These are phyloP conservation scores for Sebastes vulpes DNA, from an alignment of 2,797 vertebrate genomes.

Conservation along the genomic window DNA sequence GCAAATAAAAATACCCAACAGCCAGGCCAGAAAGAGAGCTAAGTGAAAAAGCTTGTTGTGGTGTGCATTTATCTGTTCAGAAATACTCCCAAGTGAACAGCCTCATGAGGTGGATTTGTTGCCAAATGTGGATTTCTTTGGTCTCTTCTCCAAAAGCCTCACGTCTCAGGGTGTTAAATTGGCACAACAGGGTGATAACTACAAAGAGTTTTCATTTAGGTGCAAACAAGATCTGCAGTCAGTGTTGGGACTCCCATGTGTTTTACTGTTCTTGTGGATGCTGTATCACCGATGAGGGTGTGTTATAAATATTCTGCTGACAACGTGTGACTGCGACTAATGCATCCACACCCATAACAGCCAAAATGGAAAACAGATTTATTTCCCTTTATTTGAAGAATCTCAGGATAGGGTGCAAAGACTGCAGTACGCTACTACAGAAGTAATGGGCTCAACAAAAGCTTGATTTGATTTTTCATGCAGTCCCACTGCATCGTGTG, in stretches of 20 bases:
- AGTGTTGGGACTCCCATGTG: slow-evolving; percentile 19
- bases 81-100: slow-evolving; percentile 17
- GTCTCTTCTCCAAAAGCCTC: slow-evolving; percentile 50
- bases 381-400: slow-evolving; percentile 12
- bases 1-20: slow-evolving; percentile 1
- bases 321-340: background rate
- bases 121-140: slow-evolving; percentile 52
- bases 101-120: slow-evolving; percentile 40
- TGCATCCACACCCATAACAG: slow-evolving; percentile 5
- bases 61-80: slow-evolving; percentile 21
- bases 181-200: slow-evolving; percentile 33
- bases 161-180: slow-evolving; percentile 21
- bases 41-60: slow-evolving; percentile 13
- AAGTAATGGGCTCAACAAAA: background rate
- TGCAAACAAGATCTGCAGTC: slow-evolving; percentile 24
- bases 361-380: slow-evolving; percentile 9
- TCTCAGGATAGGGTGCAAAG: background rate
- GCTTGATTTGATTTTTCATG: background rate
- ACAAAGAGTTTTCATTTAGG: slow-evolving; percentile 36
- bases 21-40: background rate
- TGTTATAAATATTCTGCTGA: slow-evolving; percentile 46
- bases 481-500: background rate
- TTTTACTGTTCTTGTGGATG: slow-evolving; percentile 1
- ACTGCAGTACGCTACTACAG: background rate
- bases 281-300: background rate